A percentile compares a stretch with the other conserved stretches of the same genome.
These are phyloP conservation scores for Mystacides longicornis DNA, from an alignment of 2,888 invertebrate genomes.

Conservation along the genomic window DNA sequence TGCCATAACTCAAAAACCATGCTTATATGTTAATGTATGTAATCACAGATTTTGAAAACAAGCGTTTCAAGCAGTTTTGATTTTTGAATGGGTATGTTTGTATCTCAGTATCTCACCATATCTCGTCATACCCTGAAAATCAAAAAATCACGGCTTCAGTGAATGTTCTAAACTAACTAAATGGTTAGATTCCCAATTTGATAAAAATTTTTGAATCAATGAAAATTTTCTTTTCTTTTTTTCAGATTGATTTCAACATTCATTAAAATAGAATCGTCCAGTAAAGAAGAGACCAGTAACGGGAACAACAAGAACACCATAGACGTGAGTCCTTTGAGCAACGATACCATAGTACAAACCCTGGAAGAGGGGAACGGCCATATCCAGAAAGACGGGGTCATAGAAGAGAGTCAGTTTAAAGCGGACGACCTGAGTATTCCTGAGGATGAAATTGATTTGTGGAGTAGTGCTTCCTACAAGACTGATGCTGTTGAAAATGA, in stretches of 20 bases:
- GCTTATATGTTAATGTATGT: too few species aligned
- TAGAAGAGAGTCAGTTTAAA: constrained; percentile 27
- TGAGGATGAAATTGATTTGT: constrained; percentile 30
- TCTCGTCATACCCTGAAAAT: too few species aligned
- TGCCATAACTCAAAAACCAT: too few species aligned
- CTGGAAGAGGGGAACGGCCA: background rate
- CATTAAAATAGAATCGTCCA: constrained; percentile 60
- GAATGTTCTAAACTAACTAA: too few species aligned
- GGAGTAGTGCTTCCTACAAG: constrained; percentile 36
- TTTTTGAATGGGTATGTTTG: too few species aligned
- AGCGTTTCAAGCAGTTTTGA: too few species aligned
- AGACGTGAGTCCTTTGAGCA: constrained; percentile 19
- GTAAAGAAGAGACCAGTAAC: constrained; percentile 48
- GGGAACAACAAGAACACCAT: constrained; percentile 8
- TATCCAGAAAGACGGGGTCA: background rate
- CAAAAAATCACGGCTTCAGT: too few species aligned
- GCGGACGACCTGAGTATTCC: constrained; percentile 33
- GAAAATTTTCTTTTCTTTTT: too few species aligned
- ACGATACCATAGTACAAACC: constrained; percentile 11
- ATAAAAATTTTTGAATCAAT: too few species aligned
- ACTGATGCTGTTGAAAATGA: constrained; percentile 33
- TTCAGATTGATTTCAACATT: constrained; percentile 41
- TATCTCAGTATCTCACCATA: too few species aligned
- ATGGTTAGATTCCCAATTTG: too few species aligned
- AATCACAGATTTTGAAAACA: too few species aligned